Base-by-base conservation (phyloP, 2,888 invertebrate genomes). In the Drosophila paramelanica region DNA sequence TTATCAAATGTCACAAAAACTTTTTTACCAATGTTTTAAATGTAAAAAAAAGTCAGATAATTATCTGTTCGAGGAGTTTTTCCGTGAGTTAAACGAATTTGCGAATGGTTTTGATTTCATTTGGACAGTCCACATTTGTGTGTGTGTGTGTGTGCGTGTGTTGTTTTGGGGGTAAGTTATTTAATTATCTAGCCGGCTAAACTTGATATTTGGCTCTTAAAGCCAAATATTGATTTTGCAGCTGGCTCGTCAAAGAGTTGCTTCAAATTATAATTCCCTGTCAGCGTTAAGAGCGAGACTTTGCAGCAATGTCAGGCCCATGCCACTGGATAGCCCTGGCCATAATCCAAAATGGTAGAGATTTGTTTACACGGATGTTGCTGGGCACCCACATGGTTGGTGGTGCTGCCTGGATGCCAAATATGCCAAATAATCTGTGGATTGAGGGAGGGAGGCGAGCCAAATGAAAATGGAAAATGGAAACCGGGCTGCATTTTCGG, bases 301-400 rank as follows among this genome's bases (percentile, higher is more conserved):
- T 31, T 36, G 50, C 67, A 17, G 46, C 68, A 20, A 42, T 59
- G 59, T 67, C 68, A 52, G 42, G 43, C 58, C 27, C 58, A 39
- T 46, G 47, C 36, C 31, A 25, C 13, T 23, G 10, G 14, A 17
- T 13, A 8, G 1, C 14, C n/a, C 5, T 20, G 55, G 17, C 25
- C 25, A 41, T 46, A 70, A 70, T 67, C 65, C 77, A 80, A 77
- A 77, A 77, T 77, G 73, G 68, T 41, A 56, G 80, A 77, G 77
- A 79, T 79, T 79, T 72, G 57, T 64, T 79, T 75, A 75, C 75
- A 66, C 70, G 61, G 50, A 14, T 46, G 49, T 13, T 51, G 51
- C 13, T 43, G 65, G 14, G 43, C 38, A 20, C 10, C 31, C 31
- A 31, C 31, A 31, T 31, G 31, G 31, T 31, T 23, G 23, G 23